Base-by-base conservation (phyloP, 2,888 invertebrate species). In the Ophion ventricosus region DNA sequence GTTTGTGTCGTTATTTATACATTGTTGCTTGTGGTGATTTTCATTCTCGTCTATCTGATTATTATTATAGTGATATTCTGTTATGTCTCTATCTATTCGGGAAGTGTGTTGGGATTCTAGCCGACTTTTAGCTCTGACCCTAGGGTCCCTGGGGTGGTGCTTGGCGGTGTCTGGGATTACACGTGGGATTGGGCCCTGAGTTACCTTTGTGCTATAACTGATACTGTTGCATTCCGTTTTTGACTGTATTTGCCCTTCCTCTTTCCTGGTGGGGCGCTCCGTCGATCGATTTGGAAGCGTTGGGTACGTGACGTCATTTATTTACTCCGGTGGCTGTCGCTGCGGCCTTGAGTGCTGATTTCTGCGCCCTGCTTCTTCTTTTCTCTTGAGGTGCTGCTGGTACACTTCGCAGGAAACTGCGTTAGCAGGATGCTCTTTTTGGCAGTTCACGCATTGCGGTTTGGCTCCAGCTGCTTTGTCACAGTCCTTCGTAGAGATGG, bases 361-460 rank as follows among this genome's bases (percentile, higher is more conserved):
- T 26, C 2, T 59, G 54, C 81, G 43, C 5, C 3, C 29, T 35
- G 20, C 8, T 20, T 20, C 66, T 10, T 40, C 20, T 3, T 3
- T 43, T n/a, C 40, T 40, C 20, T 8, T 8, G 2, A 87, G 64
- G 2, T 85, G 81, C 26, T 84, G 67, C 17, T 70, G 54, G 66
- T 88, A 89, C 35, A 82, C 83, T 17, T 77, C 79, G 69, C 88
- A 90, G 2, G 54, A 43, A n/a, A 57, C 66, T 23, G 70, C 73
- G 70, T 87, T 90, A 0, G 88, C 88, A 14, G 88, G 86, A 49
- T 90, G 88, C 1, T 72, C 72, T 2, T 83, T 86, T 10, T 74
- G 49, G 74, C 89, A 90, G 56, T 90, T 90, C 0, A 80, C 85
- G 64, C 90, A 91, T 76, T 87, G 87, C 0, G 88, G 84, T 67